phyloP scores from a whole-genome alignment of 2,888 invertebrate genomes.

The Ephialtes manifestator region DNA sequence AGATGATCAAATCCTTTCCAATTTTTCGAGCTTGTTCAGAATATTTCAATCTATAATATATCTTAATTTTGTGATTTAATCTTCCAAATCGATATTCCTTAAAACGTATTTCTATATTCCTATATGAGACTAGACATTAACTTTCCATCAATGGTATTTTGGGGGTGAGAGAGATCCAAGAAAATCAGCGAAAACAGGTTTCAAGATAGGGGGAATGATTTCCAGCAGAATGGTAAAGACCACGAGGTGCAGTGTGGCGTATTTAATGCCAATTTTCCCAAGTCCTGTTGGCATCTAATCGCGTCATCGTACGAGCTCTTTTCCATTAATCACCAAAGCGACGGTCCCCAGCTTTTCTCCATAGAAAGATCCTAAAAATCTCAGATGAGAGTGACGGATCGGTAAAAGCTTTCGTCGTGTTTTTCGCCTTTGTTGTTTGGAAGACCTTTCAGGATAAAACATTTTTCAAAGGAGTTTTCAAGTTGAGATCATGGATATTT shows the following conservation, averaged over 20 bases:
- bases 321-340: constrained; percentile 2
- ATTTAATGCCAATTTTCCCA: not conserved
- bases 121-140: too few relatives aligned
- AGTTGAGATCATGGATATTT: not conserved
- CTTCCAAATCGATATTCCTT: too few relatives aligned
- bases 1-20: too few relatives aligned
- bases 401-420: not conserved
- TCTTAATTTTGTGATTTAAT: too few relatives aligned
- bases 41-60: too few relatives aligned
- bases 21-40: too few relatives aligned
- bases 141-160: too few relatives aligned
- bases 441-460: not conserved
- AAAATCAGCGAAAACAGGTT: not conserved
- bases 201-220: not conserved
- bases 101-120: too few relatives aligned
- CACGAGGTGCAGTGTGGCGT: not conserved
- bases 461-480: not conserved
- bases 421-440: not conserved
- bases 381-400: not conserved
- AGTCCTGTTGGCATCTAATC: not conserved
- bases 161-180: not conserved
- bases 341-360: not conserved
- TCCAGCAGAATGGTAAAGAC: not conserved
- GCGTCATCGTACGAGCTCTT: constrained; percentile 2
- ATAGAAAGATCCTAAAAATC: not conserved